Base-by-base conservation (phyloP, 2,113 vertebrate species). In the Salminus brasiliensis region DNA sequence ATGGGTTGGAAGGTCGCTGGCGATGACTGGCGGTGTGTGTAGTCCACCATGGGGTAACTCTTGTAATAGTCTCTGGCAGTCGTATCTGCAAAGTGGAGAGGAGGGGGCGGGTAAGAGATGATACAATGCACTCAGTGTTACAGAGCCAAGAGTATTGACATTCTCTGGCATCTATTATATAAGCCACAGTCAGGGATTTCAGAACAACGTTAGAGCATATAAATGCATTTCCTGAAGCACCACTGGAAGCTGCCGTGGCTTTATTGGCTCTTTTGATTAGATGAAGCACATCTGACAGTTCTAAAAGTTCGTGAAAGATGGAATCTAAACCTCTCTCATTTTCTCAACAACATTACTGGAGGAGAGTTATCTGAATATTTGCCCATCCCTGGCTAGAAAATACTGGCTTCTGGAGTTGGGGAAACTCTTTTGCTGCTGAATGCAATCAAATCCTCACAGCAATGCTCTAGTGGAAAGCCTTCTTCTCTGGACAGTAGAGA, bases 21-120 rank as follows among this genome's bases (percentile, higher is more conserved):
- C 0, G 7, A 91, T 45, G 91, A 85, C 85, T 94, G 91, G 29
- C 84, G 91, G 53, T 92, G 90, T 32, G 89, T 74, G 12, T 91
- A 88, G 57, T 97, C 95, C 1, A 92, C 60, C 78, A 91, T 91
- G 0, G 93, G 91, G 7, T 96, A 96, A 15, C 89, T 93, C 87
- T 94, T 94, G 88, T 93, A 97, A 92, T 95, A 95, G 82, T 97
- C 95, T 83, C 94, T 92, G 0, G 90, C 41, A 10, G 87, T 29
- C 0, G 90, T 92, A 81, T 96, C 96, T 96, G 91, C 8, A 81
- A 79, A 32, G 67, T 67, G 21, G 5, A 62, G 7, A 72, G 86
- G 79, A 36, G 13, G 77, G 34, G 7, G 30, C 29, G 41, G 9
- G 25, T 60, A n/a, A 63, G 47, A 30, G 57, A 29, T n/a, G n/a